Conservation (phyloP, 2,797 vertebrate genomes). For the Silurus lanzhouensis region DNA sequence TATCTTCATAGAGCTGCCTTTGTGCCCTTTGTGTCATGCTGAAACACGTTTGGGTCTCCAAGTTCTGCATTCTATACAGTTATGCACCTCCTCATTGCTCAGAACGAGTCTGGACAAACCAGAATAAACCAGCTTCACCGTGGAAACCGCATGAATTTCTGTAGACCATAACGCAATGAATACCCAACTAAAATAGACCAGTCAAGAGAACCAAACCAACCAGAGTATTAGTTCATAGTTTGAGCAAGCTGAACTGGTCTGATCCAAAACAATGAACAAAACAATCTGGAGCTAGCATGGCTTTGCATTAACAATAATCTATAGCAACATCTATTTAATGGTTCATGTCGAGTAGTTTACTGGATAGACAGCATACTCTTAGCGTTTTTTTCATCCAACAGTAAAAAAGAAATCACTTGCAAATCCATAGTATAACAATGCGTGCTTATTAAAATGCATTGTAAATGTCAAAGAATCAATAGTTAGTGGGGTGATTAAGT, state of each 20-base stretch:
- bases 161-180: not conserved
- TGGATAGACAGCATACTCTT: not conserved
- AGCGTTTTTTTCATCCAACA: not conserved
- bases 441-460: not conserved
- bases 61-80: no score
- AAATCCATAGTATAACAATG: not conserved
- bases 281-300: not conserved
- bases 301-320: not conserved
- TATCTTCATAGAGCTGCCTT: no score
- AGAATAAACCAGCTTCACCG: not conserved
- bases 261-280: not conserved
- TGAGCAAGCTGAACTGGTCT: no score
- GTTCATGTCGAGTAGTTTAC: not conserved
- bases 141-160: not conserved
- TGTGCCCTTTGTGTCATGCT: no score
- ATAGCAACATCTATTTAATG: no score
- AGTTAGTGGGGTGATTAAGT: not conserved
- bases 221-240: not conserved
- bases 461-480: not conserved
- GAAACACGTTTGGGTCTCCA: no score
- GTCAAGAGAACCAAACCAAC: not conserved
- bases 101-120: not conserved
- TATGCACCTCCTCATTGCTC: not conserved
- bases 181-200: not conserved
- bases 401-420: not conserved